Base-by-base conservation (phyloP, 2,888 invertebrate genomes). In the Hydriomena furcata region DNA sequence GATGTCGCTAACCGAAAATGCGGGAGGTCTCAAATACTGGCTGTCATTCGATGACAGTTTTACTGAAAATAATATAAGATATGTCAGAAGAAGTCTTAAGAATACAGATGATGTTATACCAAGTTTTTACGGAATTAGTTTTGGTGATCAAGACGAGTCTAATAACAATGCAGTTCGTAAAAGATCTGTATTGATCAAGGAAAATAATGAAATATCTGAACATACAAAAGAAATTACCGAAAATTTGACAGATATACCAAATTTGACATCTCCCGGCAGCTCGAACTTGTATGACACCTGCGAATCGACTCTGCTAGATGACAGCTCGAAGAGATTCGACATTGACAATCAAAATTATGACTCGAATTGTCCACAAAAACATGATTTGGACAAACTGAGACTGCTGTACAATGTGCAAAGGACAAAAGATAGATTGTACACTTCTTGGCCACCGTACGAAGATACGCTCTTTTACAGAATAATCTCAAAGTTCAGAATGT, bases 11-110 rank as follows among this genome's bases (percentile, higher is more conserved):
- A 86, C 75, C 0, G 78, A 73, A 34, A 78, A 85, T 27, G 73
- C 67, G 0, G 88, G 90, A 0, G 91, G 91, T 0, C 66, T 89
- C 0, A 91, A 89, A 56, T 91, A 86, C 32, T 91, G 91, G 91
- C 24, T 91, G 0, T 90, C 89, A 0, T 91, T 91, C 43, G 87
- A 90, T 30, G 84, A 87, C 7, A 73, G 67, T 42, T 1, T 63
- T 0, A 47, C 58, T 0, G 63, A 76, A n/a, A 51, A 57, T 1
- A 65, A 69, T 0, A 60, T 48, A 44, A 65, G 52, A 0, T 5
- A 24, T 2, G 7, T 4, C 0, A 48, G 20, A 46, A 64, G 50
- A 35, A 46, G 34, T 12, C 40, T 27, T 2, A 73, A 45, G 54
- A 68, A 65, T 44, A 59, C 56, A 1, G 79, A 81, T 6, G 79